Percentiles rank a stretch among this genome's conserved stretches.
These are phyloP conservation scores for Hydrochoerus hydrochaeris DNA, from an alignment of 2,113 vertebrate species.

Conservation along the genomic window DNA sequence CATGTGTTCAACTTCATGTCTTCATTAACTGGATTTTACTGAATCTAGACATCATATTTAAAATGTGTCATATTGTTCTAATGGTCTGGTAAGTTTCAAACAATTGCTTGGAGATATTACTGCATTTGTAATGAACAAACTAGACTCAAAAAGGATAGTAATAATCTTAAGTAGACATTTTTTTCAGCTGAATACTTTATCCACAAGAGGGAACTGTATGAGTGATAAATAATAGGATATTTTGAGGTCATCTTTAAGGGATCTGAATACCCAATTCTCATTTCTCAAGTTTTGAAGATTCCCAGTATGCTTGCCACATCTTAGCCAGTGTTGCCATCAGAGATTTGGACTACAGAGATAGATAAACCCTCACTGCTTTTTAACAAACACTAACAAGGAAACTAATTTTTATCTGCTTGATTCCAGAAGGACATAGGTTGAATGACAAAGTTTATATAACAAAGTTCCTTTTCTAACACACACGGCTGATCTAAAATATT, in stretches of 20 bases:
- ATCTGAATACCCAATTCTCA: neutral
- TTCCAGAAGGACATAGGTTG: neutral
- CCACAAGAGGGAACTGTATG: conserved; percentile 52
- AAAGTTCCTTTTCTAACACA: conserved; percentile 29
- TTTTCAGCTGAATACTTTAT: neutral
- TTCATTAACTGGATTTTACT: neutral
- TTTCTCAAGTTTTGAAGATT: neutral
- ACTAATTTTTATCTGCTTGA: conserved; percentile 26
- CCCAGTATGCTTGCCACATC: neutral
- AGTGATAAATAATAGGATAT: neutral
- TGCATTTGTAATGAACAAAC: neutral
- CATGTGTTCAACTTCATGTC: neutral
- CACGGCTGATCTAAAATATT: neutral
- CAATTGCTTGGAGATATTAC: neutral
- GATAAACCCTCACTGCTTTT: neutral
- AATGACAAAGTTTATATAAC: neutral
- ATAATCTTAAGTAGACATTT: neutral
- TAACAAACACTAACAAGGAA: neutral
- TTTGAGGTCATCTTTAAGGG: neutral
- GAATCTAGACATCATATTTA: neutral
- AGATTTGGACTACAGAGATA: neutral
- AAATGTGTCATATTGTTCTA: neutral
- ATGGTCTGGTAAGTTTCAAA: neutral
- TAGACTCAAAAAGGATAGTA: neutral
- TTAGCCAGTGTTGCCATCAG: neutral